Percentiles rank a stretch among this genome's conserved stretches.
Evolutionary conservation across 2,888 invertebrate species (phyloP).

Genomic region (Beris morrisii): DNA sequence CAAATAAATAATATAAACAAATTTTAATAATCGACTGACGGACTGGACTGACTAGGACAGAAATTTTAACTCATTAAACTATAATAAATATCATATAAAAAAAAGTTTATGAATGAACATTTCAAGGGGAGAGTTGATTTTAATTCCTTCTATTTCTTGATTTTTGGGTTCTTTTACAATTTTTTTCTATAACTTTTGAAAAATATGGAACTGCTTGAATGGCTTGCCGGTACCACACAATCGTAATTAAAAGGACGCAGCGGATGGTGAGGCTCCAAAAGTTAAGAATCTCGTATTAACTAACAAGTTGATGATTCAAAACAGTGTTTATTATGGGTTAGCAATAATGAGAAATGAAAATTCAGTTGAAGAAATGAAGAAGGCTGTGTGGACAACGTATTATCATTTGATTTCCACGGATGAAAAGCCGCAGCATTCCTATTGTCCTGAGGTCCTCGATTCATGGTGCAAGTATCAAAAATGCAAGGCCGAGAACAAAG

Average conservation of each 20-base stretch:
- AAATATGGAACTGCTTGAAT: too few species aligned
- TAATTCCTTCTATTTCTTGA: too few species aligned
- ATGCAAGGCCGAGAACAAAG: background rate
- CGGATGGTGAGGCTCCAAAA: background rate
- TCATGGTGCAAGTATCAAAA: slow-evolving; percentile 14
- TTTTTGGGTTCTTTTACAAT: too few species aligned
- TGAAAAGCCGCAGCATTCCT: slow-evolving; percentile 38
- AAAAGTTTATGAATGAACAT: too few species aligned
- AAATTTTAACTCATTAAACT: too few species aligned
- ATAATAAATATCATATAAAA: too few species aligned
- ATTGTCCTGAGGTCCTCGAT: slow-evolving; percentile 41
- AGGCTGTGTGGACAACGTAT: slow-evolving; percentile 37
- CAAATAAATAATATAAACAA: too few species aligned
- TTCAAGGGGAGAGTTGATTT: too few species aligned
- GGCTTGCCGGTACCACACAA: background rate
- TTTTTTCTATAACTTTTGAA: too few species aligned
- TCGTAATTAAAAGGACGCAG: background rate
- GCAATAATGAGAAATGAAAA: slow-evolving; percentile 31
- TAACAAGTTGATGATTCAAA: background rate
- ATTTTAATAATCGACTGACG: too few species aligned
- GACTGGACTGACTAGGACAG: too few species aligned
- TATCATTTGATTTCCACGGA: slow-evolving; percentile 29
- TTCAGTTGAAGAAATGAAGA: slow-evolving; percentile 39
- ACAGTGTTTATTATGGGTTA: slow-evolving; percentile 42
- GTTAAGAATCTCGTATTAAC: too few species aligned